Percentiles rank a stretch among this genome's conserved stretches.
These are phyloP conservation scores for Sphyrna mokarran DNA, from an alignment of 2,113 vertebrate species.

Conservation along the genomic window DNA sequence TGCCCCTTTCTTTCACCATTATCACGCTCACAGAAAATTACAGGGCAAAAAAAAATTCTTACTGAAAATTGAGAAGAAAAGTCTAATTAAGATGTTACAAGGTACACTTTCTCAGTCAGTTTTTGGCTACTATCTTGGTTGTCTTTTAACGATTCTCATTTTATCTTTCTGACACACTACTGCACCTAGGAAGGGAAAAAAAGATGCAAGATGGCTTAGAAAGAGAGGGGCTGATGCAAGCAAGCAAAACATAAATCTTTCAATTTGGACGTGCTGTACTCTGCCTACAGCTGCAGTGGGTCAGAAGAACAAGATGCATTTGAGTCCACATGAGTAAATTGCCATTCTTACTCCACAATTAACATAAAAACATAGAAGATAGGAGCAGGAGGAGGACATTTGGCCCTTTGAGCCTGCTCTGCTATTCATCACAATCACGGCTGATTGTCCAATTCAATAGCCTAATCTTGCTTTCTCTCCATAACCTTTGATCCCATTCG, in stretches of 20 bases:
- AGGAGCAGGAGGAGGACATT: too few relatives aligned
- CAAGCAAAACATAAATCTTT: not conserved
- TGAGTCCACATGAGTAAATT: not conserved
- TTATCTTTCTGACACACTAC: not conserved
- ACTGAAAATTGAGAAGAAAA: not conserved
- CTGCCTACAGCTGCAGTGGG: too few relatives aligned
- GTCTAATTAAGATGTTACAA: not conserved
- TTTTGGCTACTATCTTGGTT: not conserved
- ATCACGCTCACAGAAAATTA: not conserved
- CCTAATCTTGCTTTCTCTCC: too few relatives aligned
- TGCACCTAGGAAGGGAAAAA: not conserved
- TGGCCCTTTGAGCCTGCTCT: too few relatives aligned
- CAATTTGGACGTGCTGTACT: not conserved
- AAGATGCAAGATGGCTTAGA: too few relatives aligned
- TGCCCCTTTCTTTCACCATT: too few relatives aligned
- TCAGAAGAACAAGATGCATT: not conserved
- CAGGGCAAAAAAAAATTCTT: too few relatives aligned
- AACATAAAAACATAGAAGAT: too few relatives aligned
- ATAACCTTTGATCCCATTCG: too few relatives aligned
- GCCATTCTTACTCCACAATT: not conserved
- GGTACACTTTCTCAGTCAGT: not conserved
- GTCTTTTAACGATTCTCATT: not conserved
- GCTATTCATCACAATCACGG: too few relatives aligned
- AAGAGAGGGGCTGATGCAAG: not conserved
- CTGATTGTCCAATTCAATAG: too few relatives aligned